Base-by-base conservation (phyloP, 92 coral and sea anemone genomes). In the Meandrina meandrites region DNA sequence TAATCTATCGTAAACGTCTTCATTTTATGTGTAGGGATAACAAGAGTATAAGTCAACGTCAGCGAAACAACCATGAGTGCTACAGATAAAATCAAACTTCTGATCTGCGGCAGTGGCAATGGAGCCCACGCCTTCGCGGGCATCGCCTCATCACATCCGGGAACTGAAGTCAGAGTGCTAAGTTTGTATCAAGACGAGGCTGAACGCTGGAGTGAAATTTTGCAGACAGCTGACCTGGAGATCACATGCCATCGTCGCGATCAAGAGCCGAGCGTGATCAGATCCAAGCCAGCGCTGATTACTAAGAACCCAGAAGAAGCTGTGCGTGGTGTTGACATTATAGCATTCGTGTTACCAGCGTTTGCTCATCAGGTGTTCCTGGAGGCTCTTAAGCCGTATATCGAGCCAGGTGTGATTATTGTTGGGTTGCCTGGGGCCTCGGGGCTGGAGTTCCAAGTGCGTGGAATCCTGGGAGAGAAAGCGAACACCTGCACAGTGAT, bases 221-320 rank as follows among this genome's bases (percentile, higher is more conserved):
- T 82, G 62, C 27, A 82, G 28, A 82, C 78, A 28, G 19, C 53
- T 22, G 86, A 40, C 60, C 78, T 82, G 2, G 86, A 82, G 36
- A 68, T 82, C 76, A 82, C 79, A 11, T 75, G 80, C 67, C 76
- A 82, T 22, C 78, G 57, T 22, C 76, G 76, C 2, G 79, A 64
- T 22, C 71, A 56, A 45, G 78, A 82, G 19, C 75, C 90, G 9
- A 40, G 27, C 40, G 27, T 53, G 31, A 89, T 78, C 47, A 51
- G 40, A 4, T 66, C 88, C 60, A 83, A 84, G 50, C 84, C 84
- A 22, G 84, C 82, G 27, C 28, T 90, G 76, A 82, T 92, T n/a
- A 92, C 95, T 28, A 90, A 90, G 72, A 78, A 92, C 53, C 93
- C 95, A 21, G 95, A 92, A 72, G 91, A 92, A 66, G 95, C 90